Percentiles rank a stretch among this genome's conserved stretches.
These are phyloP conservation scores for Brenthis daphne DNA, from an alignment of 2,888 invertebrate species.

Conservation along the genomic window DNA sequence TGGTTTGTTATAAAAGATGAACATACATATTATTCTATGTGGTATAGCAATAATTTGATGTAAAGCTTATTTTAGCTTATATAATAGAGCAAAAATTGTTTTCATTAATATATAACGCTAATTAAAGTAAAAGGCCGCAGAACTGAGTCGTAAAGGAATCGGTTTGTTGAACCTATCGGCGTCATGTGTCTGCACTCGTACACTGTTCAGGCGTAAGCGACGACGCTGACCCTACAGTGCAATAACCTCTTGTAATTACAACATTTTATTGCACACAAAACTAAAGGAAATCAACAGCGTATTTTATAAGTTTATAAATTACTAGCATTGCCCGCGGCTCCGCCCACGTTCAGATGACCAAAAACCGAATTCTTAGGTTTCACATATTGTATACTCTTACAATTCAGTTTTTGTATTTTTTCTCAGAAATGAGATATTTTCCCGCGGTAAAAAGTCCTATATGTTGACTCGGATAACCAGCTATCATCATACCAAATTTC, in stretches of 20 bases:
- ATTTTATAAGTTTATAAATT: constrained; percentile 8
- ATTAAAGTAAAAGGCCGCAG: constrained; percentile 19
- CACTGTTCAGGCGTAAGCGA: constrained; percentile 53
- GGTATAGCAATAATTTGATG: background rate
- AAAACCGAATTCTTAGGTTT: no score
- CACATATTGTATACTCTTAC: no score
- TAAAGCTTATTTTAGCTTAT: background rate
- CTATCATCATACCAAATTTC: no score
- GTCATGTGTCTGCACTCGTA: constrained; percentile 63
- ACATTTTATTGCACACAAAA: constrained; percentile 58
- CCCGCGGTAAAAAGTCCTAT: no score
- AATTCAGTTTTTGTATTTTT: no score
- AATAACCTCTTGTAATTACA: constrained; percentile 81
- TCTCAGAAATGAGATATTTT: no score
- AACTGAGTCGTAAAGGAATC: constrained; percentile 49
- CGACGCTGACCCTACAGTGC: constrained; percentile 58
- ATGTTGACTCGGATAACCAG: no score
- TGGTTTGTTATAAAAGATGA: constrained; percentile 10
- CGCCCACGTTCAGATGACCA: no score
- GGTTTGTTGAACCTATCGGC: constrained; percentile 77
- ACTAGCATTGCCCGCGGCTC: background rate
- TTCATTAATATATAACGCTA: constrained; percentile 12
- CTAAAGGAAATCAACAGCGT: constrained; percentile 10
- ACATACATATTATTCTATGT: background rate
- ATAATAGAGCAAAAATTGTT: background rate